Evolutionary conservation across 2,888 invertebrate genomes (phyloP), one percentile per base, ranked within the genome.

Genomic region (Drosophila imparisetae): DNA sequence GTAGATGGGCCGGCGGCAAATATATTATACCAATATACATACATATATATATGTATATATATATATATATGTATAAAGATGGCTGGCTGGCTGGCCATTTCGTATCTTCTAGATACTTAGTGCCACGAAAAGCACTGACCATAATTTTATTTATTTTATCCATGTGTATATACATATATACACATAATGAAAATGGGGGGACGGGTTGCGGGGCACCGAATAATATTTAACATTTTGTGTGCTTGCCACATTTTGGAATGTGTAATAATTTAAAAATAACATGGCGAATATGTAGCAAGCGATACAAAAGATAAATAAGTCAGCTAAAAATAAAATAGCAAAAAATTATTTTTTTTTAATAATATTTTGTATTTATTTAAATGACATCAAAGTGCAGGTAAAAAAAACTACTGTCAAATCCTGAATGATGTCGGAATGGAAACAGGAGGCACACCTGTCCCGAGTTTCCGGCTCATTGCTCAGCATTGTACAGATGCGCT

Each of bases 241-340:
- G 86, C 82, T 86, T 89, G 85, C 89, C 87, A 86, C 87, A 86
- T 89, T 91, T 90, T 91, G 91, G 92, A 91, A 92, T 92, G 91
- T 92, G 91, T 92, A 91, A 92, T 91, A 90, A 87, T 90, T 91
- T 92, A 92, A 78, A 87, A 89, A 87, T 87, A 87, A 70, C 78
- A 75, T 82, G 78, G 85, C 83, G 80, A 89, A 89, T 87, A 78
- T 84, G 78, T 78, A 76, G 76, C 78, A 59, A 75, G 77, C 87
- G 59, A 53, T 75, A 72, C 73, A 81, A 77, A 69, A 75, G 80
- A 86, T 90, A 86, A 86, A 90, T 86, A 86, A 89, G 82, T 74
- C 83, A 52, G 77, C 63, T 72, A 72, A 73, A 88, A 82, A 88
- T 90, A 87, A 69, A 42, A 29, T 18, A 24, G 10, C 36, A 55